Evolutionary conservation across 2,113 vertebrate species (phyloP), one percentile per base, ranked within the genome.

Genomic region (Labeo rohita): DNA sequence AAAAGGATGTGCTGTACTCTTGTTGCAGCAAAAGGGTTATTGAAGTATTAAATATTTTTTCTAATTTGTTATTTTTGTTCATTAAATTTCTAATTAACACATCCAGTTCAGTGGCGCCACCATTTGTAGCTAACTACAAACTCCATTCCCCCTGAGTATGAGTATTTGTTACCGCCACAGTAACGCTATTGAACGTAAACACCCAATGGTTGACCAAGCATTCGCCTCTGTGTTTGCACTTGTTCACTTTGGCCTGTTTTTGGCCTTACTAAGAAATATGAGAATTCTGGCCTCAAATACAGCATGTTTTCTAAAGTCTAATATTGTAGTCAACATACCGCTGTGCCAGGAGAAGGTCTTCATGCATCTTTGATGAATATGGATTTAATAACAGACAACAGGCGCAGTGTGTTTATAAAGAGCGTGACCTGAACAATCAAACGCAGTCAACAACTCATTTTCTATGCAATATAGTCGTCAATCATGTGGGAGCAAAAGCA

Each of bases 401-500:
- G 21, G 45, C 2, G 11, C 72, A 49, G 72, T 11, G 52, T 2
- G 2, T 56, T 78, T 39, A 63, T 80, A 43, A 43, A 80, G 16
- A 21, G 39, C 18, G 1, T 36, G 61, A 80, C 36, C 77, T 43
- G 36, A 23, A 80, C 78, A 65, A 80, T 80, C 28, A 73, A 80
- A 81, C 43, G 63, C 39, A 39, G 43, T 23, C 68, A 36, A 47
- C 82, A 50, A 80, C 77, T 84, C 43, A 84, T 73, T 84, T 80
- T 72, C 52, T 43, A 87, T 65, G 18, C 56, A 75, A 49, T 75
- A 84, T 54, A 80, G 56, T 36, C n/a, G 63, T 85, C 74, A 83
- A 84, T 79, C 87, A 83, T n/a, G 45, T 80, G 74, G 45, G 86
- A 82, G 54, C 70, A 61, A 61, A 85, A 45, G 61, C 74, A 88